These are phyloP conservation scores for Apocheima hispidaria DNA, from an alignment of 2,888 invertebrate genomes.

Conservation along the genomic window DNA sequence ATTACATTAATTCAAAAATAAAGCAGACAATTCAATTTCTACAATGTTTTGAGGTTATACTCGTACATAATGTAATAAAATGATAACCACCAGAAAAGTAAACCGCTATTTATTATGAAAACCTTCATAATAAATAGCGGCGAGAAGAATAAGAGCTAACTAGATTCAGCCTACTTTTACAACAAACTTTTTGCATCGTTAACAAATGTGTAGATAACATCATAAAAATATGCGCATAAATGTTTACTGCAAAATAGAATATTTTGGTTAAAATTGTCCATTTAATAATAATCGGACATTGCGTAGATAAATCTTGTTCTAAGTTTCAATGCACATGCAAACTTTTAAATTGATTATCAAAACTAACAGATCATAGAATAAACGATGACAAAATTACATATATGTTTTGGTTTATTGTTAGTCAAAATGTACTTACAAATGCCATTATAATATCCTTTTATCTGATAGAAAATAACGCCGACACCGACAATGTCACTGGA, in stretches of 20 bases:
- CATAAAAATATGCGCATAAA: neutral
- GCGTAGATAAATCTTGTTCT: too few species aligned
- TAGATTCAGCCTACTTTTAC: too few species aligned
- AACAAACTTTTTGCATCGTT: neutral
- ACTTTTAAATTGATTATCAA: too few species aligned
- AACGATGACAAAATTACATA: neutral
- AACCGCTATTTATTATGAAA: too few species aligned
- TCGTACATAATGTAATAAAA: neutral
- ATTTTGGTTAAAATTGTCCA: too few species aligned
- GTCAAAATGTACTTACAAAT: conserved; percentile 59
- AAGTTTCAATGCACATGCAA: too few species aligned
- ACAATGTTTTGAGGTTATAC: neutral
- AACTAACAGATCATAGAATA: neutral
- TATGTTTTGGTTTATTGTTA: neutral
- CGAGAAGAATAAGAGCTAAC: too few species aligned
- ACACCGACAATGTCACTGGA: conserved; percentile 19
- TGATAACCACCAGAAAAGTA: neutral
- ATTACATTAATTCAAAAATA: neutral
- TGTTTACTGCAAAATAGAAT: neutral
- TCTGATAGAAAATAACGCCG: conserved; percentile 4
- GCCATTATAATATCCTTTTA: conserved; percentile 53
- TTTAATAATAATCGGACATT: too few species aligned
- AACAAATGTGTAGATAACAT: neutral
- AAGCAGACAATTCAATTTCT: neutral
- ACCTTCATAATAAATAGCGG: neutral